Percentiles rank a stretch among this genome's conserved stretches.
phyloP scores from a whole-genome alignment of 2,888 invertebrate species.

The Ditylenchus weischeri region DNA sequence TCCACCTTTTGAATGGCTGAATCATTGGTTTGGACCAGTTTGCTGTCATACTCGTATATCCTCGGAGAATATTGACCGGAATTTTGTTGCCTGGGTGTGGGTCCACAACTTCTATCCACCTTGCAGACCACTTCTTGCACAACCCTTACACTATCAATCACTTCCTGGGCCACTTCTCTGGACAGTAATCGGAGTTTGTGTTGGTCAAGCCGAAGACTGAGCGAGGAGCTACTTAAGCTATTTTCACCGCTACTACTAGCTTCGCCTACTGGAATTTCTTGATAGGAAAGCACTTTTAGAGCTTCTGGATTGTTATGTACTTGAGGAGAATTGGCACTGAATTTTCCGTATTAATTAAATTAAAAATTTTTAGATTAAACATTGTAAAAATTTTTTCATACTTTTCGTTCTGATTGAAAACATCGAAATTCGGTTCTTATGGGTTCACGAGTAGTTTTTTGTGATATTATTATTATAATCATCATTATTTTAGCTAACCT shows the following conservation, averaged over 20 bases:
- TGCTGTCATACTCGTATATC: conserved; percentile 6
- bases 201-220: background rate
- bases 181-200: background rate
- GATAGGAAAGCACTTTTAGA: background rate
- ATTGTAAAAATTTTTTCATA: too few species aligned
- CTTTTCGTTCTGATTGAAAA: too few species aligned
- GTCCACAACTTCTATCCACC: conserved; percentile 11
- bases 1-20: conserved; percentile 10
- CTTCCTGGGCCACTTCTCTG: conserved; percentile 4
- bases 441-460: too few species aligned
- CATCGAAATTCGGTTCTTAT: too few species aligned
- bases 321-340: too few species aligned
- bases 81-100: background rate
- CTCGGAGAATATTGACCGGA: background rate
- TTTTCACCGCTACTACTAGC: conserved; percentile 3
- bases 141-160: background rate
- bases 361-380: too few species aligned
- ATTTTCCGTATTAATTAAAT: too few species aligned
- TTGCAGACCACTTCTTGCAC: conserved; percentile 2
- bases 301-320: too few species aligned
- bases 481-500: background rate
- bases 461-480: too few species aligned
- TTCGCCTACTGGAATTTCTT: conserved; percentile 7
- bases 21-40: conserved; percentile 3
- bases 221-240: background rate